Base-by-base conservation (phyloP, 2,888 invertebrate species). In the Papilio gigon region DNA sequence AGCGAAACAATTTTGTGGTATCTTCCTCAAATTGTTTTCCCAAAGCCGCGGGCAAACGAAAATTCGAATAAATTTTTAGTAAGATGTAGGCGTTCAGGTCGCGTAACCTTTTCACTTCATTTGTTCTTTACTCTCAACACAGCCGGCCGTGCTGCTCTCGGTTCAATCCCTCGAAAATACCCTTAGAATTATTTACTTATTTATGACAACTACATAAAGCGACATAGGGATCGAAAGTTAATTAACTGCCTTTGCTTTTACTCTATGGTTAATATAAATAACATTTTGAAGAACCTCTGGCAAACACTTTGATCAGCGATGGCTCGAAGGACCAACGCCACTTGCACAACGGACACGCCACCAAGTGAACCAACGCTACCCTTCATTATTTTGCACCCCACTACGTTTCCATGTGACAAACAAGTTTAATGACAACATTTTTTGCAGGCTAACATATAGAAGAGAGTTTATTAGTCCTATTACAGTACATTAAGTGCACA, bases 1-100 rank as follows among this genome's bases (percentile, higher is more conserved):
- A 58, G 17, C 65, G 42, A 9, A 58, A 65, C 65, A 65, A 58
- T 65, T 58, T 30, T 9, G 40, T 25, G 37, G 65, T 40, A 65
- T 40, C 42, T 65, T 42, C 22, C 30, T 14, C 37, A 56, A 64
- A 56, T 58, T 56, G 56, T 42, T 65, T 50, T 42, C 27, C 17
- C 53, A 37, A 30, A 30, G 64, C 64, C 64, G 40, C 37, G 53
- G 53, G 53, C n/a, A 14, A 37, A 37, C 37, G 27, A 63, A 33
- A 63, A 63, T 63, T 63, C 33, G 47, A 63, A 33, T 64, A 53
- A 64, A 53, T 64, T 53, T 53, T 62, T 62, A 62, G n/a, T 47
- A 33, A 37, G 50, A 56, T 20, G 37, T 35, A 53, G 37, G 27
- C 53, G 27, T 50, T 50, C 50, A 22, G 50, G n/a, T n/a, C 50